Evolutionary conservation across 2,888 invertebrate genomes (phyloP).

Genomic region (Ophion slaviceki): DNA sequence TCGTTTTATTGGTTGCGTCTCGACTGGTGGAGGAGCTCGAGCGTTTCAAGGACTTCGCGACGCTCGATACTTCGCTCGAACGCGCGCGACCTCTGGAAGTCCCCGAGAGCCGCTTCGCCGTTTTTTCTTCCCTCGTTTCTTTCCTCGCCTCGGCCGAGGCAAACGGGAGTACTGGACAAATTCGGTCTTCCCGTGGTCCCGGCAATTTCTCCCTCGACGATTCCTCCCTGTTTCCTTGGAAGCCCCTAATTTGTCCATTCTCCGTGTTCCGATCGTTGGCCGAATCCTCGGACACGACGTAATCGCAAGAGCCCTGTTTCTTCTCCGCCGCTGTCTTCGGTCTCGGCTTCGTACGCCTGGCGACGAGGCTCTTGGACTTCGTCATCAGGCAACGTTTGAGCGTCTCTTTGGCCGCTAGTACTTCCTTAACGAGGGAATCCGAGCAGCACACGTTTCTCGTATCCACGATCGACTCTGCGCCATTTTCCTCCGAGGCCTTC

Average conservation of each 20-base stretch:
- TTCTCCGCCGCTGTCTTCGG: constrained; percentile 76
- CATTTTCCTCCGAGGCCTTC: background rate
- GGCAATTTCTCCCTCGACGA: background rate
- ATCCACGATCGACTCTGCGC: background rate
- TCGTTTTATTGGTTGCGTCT: background rate
- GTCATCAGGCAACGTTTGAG: constrained; percentile 76
- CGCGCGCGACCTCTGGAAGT: background rate
- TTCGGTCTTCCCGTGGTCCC: background rate
- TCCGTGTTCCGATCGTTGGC: background rate
- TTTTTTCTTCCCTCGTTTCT: background rate
- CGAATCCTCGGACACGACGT: background rate
- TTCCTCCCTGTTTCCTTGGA: background rate
- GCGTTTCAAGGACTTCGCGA: constrained; percentile 27
- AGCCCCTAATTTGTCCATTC: background rate
- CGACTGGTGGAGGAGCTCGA: constrained; percentile 20
- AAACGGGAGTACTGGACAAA: background rate
- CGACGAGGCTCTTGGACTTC: constrained; percentile 63
- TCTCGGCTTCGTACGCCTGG: constrained; percentile 65
- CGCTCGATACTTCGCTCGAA: background rate
- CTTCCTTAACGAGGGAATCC: constrained; percentile 79
- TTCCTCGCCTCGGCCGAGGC: background rate
- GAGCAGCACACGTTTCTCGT: constrained; percentile 71
- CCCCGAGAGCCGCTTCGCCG: background rate
- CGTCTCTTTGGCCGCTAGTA: constrained; percentile 81
- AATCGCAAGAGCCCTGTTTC: constrained; percentile 73